Base-by-base conservation (phyloP, 1,140 invertebrate genomes). In the Drosophila asahinai region DNA sequence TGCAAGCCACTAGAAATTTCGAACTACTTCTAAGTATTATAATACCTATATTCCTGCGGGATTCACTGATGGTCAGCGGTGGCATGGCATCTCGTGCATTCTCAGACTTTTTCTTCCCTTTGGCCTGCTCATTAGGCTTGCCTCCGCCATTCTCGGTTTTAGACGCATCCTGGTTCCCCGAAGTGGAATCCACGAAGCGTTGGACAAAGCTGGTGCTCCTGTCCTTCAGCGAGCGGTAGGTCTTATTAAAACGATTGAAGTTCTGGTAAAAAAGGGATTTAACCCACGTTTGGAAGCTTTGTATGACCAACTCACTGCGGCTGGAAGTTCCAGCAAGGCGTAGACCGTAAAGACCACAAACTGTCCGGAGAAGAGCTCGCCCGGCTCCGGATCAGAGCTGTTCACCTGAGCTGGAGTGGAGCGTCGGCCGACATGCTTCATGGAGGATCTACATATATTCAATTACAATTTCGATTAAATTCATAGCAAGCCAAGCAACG, bases 291-390 rank as follows among this genome's bases (percentile, higher is more conserved):
- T 27, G 2, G 1, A 0, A 14, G 19, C 3, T 43, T 30, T 43
- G 3, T 11, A 2, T n/a, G 38, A 60, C 51, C 36, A 52, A 81
- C 90, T 82, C 73, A 92, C 92, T 43, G 92, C 75, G 40, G 90
- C 80, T 25, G 81, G 84, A 91, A 95, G 80, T 84, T 96, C 96
- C 62, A 97, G 92, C 78, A 96, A 92, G 2, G 96, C 96, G 83
- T 96, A 96, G 12, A 96, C 94, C 7, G 96, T 96, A 17, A 96
- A 94, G 0, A 96, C 96, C 42, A 97, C 93, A 90, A 97, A 96
- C 92, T 95, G 96, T 1, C 95, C 96, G 49, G 94, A 94, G 14
- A 96, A 94, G 48, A 94, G 93, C 60, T 95, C 94, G 22, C 94
- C 94, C 6, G 91, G 90, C 19, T 83, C 72, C 57, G 73, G 73